Percentiles rank a stretch among this genome's conserved stretches.
These are phyloP conservation scores for Betta splendens DNA, from an alignment of 2,797 vertebrate species.

Conservation along the genomic window DNA sequence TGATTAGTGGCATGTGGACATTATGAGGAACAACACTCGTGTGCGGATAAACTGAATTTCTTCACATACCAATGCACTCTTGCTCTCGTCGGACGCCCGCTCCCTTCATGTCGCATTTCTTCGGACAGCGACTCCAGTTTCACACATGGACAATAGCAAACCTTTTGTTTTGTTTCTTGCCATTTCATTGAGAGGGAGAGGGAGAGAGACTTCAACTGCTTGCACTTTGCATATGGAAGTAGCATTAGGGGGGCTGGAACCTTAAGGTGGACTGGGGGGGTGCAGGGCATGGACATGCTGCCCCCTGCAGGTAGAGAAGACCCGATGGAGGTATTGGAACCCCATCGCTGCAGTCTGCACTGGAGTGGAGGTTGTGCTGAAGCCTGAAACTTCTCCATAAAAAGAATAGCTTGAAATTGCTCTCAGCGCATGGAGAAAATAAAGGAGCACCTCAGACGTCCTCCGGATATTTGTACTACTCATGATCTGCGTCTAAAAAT, in stretches of 20 bases:
- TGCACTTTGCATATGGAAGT: slow-evolving; percentile 82
- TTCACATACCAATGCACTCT: slow-evolving; percentile 73
- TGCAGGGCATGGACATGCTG: slow-evolving; percentile 6
- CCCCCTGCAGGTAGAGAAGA: slow-evolving; percentile 12
- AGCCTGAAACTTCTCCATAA: slow-evolving; percentile 14
- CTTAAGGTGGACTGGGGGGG: slow-evolving; percentile 36
- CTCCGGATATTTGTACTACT: slow-evolving; percentile 59
- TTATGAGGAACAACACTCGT: slow-evolving; percentile 48
- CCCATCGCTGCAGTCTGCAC: slow-evolving; percentile 17
- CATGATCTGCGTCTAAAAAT: slow-evolving; percentile 64
- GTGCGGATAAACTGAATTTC: slow-evolving; percentile 62
- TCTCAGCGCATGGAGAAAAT: slow-evolving; percentile 12
- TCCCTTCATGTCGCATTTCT: slow-evolving; percentile 52
- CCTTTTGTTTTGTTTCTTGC: slow-evolving; percentile 19
- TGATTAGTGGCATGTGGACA: slow-evolving; percentile 14
- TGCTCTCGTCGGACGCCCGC: slow-evolving; percentile 43
- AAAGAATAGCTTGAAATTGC: slow-evolving; percentile 19
- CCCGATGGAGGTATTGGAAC: slow-evolving; percentile 14
- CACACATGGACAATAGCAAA: slow-evolving; percentile 46
- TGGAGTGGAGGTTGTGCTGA: slow-evolving; percentile 16
- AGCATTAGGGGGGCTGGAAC: slow-evolving; percentile 64
- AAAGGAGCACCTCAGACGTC: slow-evolving; percentile 32
- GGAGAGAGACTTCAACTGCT: slow-evolving; percentile 71
- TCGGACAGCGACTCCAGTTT: slow-evolving; percentile 42
- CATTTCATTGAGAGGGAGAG: slow-evolving; percentile 63